Base-by-base conservation (phyloP, 2,113 vertebrate species). In the Trachemys scripta region DNA sequence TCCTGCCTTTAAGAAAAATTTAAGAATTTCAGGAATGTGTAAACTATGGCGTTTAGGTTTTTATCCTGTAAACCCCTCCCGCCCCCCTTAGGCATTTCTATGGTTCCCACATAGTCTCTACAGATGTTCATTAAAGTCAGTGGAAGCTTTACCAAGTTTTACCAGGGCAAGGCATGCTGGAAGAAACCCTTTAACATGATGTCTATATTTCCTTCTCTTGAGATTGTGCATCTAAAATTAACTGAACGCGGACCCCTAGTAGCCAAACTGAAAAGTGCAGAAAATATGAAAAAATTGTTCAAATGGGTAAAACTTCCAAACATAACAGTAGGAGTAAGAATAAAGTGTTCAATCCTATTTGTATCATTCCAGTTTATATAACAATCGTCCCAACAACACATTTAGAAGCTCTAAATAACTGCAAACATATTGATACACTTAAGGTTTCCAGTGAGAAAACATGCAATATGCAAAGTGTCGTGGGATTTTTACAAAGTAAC, bases 1-100 rank as follows among this genome's bases (percentile, higher is more conserved):
- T 89, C 99, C 99, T 13, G 99, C 99, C 99, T 99, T 78, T 20
- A 75, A 97, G 95, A 86, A 97, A 95, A 88, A 29, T 83, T 38
- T 4, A 83, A 91, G 83, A 90, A 95, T 49, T 85, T 80, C 2
- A 90, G 3, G 25, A 87, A 72, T 10, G 6, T 89, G 78, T 1
- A 2, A 80, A 7, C 24, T 25, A 27, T 93, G 19, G 35, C 24
- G 25, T 3, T 53, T 3, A 81, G 79, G 38, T 75, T 84, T 45
- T 81, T 62, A 72, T 35, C 35, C 51, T 89, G 31, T n/a, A 27
- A 45, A 45, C 45, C 0, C 0, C 35, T 47, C 56, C 17, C 13
- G 0, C 0, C 35, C 50, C 59, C 17, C 10, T 17, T 10, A 3
- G 6, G 24, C n/a, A 83, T 47, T 84, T 57, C 3, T 0, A 0